A percentile compares a stretch with the other conserved stretches of the same genome.
Evolutionary conservation across 2,797 vertebrate species (phyloP).

Genomic region (Pseudotriccus pelzelni): DNA sequence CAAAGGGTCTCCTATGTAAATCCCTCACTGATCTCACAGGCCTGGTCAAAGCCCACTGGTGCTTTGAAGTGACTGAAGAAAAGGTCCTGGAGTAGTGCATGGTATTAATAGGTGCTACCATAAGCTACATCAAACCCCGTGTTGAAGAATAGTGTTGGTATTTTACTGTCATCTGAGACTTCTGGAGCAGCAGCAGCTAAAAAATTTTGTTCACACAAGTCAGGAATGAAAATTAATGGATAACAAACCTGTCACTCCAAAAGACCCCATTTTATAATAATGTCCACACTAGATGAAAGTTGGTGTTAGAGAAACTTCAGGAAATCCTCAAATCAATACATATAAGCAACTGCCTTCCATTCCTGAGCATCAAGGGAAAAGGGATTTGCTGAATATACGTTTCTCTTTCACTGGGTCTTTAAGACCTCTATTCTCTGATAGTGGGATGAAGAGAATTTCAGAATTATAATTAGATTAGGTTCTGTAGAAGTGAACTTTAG

Average conservation of each 20-base stretch:
- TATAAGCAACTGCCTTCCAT: neutral
- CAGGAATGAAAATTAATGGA: neutral
- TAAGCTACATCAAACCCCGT: neutral
- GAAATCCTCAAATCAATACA: neutral
- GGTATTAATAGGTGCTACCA: neutral
- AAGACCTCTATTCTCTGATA: neutral
- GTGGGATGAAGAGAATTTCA: neutral
- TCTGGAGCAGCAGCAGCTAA: neutral
- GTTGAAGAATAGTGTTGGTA: neutral
- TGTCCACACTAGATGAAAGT: neutral
- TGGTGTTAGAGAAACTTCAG: neutral
- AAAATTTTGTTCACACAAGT: neutral
- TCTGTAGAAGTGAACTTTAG: constrained; percentile 25
- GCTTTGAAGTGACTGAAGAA: neutral
- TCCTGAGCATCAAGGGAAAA: neutral
- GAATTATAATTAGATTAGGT: constrained; percentile 49
- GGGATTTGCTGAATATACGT: neutral
- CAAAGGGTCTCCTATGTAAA: neutral
- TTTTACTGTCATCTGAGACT: neutral
- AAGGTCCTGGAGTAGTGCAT: neutral
- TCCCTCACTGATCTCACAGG: neutral
- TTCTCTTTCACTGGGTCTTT: neutral
- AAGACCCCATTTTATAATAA: neutral
- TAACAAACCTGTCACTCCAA: neutral
- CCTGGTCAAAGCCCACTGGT: neutral